These are phyloP conservation scores for Berghia stephanieae DNA, from an alignment of 1,140 invertebrate genomes.

Conservation along the genomic window DNA sequence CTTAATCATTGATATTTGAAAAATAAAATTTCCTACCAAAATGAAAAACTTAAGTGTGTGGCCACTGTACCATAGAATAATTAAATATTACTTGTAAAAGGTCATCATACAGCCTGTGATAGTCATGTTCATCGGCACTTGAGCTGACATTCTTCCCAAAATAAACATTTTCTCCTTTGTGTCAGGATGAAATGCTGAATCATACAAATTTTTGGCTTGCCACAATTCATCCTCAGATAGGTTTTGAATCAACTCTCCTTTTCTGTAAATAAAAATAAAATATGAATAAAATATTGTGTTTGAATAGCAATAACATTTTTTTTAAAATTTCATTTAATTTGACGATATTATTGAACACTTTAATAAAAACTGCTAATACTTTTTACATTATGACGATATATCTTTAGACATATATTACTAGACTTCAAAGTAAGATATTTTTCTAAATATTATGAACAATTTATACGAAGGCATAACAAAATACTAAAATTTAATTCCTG, in stretches of 20 bases:
- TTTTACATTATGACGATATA: too few relatives aligned
- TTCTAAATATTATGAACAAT: too few relatives aligned
- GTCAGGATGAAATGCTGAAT: conserved; percentile 98
- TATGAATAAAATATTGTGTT: background rate
- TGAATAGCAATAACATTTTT: too few relatives aligned
- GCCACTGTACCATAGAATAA: background rate
- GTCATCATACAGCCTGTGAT: conserved; percentile 95
- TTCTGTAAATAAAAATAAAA: conserved; percentile 67
- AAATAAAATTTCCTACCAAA: background rate
- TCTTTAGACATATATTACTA: too few relatives aligned
- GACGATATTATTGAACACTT: too few relatives aligned
- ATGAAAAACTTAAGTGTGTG: background rate
- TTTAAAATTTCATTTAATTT: too few relatives aligned
- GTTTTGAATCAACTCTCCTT: conserved; percentile 76
- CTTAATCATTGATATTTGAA: background rate
- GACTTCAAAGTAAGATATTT: too few relatives aligned
- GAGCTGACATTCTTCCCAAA: conserved; percentile 97
- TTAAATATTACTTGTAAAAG: conserved; percentile 94
- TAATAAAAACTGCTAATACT: too few relatives aligned
- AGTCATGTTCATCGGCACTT: conserved; percentile 93
- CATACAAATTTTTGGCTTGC: conserved; percentile 92
- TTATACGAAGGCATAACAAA: too few relatives aligned
- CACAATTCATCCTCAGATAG: conserved; percentile 85
- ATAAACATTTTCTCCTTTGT: conserved; percentile 97
- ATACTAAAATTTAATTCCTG: too few relatives aligned